Evolutionary conservation across 1,140 invertebrate species (phyloP), one percentile per base, ranked within the genome.

Genomic region (Aradophagus sp.): DNA sequence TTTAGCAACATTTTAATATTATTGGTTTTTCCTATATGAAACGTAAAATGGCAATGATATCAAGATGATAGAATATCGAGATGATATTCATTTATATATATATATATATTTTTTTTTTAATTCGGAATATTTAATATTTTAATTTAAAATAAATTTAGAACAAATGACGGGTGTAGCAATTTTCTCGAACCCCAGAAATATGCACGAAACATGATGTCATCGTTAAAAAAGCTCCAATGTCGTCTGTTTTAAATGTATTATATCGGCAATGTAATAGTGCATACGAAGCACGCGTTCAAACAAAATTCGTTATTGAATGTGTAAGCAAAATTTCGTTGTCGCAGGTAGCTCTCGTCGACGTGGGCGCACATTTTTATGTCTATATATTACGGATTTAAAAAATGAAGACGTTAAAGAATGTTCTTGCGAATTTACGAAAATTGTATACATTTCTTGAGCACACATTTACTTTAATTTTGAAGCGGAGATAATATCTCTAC

Each of bases 181-280:
- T 67, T 44, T 55, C 65, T 74, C 20, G 47, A 27, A 19, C 17
- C 50, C 39, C 36, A 31, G 42, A 23, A 52, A 71, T 55, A 58
- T 29, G 23, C 31, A 13, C 52, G 16, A 47, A 45, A 63, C 47
- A 52, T 76, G 77, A 77, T 77, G 77, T 79, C 77, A 77, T 70
- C 77, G 72, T 69, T 63, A 53, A 65, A 73, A 75, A 66, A 73
- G 69, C 66, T 76, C 63, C 77, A 75, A 79, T 79, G 77, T 74
- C 75, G 74, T 47, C 42, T 27, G 36, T 55, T 65, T 65, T 59
- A 59, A 65, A 65, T 59, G 48, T 32, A 45, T 55, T 50, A 32
- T 55, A 38, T 48, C 31, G 53, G 34, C 53, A 36, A 20, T 13
- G 39, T 61, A 44, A 36, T 44, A 48, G 20, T 45, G 12, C 42